A percentile compares a stretch with the other conserved stretches of the same genome.
Evolutionary conservation across 2,797 vertebrate species (phyloP).

Genomic region (Molossus molossus): DNA sequence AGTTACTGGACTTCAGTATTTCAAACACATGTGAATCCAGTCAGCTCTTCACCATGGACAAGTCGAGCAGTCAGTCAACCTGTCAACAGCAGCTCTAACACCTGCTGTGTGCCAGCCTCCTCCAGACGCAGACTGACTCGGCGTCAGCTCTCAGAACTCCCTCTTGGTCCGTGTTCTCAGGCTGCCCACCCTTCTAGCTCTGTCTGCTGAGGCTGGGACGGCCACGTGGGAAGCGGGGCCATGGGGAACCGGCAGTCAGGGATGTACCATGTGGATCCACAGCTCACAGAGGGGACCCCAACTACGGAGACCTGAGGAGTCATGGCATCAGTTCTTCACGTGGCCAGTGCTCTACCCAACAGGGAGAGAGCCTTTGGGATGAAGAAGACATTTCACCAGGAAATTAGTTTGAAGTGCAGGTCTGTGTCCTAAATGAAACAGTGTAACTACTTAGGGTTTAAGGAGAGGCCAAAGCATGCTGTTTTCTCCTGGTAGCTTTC

Average conservation of each 20-base stretch:
- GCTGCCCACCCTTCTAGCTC: background rate
- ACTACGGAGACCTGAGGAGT: background rate
- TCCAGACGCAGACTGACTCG: background rate
- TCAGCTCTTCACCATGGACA: background rate
- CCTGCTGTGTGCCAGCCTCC: background rate
- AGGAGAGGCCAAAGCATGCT: background rate
- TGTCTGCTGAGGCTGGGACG: background rate
- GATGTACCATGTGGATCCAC: no score
- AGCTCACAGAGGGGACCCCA: background rate
- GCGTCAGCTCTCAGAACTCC: background rate
- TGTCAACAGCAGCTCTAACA: background rate
- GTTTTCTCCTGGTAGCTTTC: background rate
- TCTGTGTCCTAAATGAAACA: background rate
- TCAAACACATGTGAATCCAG: no score
- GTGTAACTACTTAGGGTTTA: background rate
- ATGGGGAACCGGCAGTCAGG: background rate
- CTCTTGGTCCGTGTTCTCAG: background rate
- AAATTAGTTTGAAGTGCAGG: background rate
- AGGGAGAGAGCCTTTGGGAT: background rate
- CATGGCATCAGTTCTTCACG: background rate
- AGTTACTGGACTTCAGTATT: background rate
- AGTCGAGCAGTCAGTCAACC: background rate
- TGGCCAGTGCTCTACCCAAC: background rate
- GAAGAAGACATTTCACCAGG: background rate
- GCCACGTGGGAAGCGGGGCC: background rate